These are phyloP conservation scores for Eonycteris spelaea DNA, from an alignment of 2,113 vertebrate genomes.

Conservation along the genomic window DNA sequence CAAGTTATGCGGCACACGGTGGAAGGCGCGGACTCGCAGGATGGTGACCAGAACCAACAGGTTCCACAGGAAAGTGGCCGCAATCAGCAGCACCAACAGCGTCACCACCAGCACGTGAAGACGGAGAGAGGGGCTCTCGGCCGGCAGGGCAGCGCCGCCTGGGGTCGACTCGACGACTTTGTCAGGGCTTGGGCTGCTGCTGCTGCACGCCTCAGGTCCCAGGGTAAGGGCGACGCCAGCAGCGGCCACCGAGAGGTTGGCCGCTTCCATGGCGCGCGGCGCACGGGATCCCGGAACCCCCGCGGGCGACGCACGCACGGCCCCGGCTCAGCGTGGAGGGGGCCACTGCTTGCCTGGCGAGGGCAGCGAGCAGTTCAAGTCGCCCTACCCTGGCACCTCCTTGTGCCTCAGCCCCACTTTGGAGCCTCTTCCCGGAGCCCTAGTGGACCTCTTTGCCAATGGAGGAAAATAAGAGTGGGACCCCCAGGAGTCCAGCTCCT, in stretches of 20 bases:
- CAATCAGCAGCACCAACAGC: conserved; percentile 53
- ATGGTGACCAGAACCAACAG: conserved; percentile 68
- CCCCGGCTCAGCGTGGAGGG: not conserved
- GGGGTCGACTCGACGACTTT: not conserved
- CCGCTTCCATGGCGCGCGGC: not conserved
- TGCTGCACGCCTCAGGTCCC: not conserved
- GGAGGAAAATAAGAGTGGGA: not conserved
- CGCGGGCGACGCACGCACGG: not conserved
- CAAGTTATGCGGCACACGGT: conserved; percentile 62
- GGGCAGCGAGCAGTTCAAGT: not conserved
- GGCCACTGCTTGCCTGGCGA: not conserved
- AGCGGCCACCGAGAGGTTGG: conserved; percentile 1
- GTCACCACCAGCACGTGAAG: conserved; percentile 44
- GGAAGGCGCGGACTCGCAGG: conserved; percentile 66
- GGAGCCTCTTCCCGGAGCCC: not conserved
- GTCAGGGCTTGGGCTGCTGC: not conserved
- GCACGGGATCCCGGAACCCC: not conserved
- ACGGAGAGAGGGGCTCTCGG: not conserved
- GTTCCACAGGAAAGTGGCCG: conserved; percentile 71
- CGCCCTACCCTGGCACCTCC: not conserved
- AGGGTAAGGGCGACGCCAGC: not conserved
- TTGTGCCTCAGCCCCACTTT: not conserved
- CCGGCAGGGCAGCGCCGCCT: accelerated
- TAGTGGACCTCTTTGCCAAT: not conserved
- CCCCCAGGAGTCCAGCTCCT: not conserved